These are phyloP conservation scores for Notothenia rossii DNA, from an alignment of 2,113 vertebrate genomes.

Conservation along the genomic window DNA sequence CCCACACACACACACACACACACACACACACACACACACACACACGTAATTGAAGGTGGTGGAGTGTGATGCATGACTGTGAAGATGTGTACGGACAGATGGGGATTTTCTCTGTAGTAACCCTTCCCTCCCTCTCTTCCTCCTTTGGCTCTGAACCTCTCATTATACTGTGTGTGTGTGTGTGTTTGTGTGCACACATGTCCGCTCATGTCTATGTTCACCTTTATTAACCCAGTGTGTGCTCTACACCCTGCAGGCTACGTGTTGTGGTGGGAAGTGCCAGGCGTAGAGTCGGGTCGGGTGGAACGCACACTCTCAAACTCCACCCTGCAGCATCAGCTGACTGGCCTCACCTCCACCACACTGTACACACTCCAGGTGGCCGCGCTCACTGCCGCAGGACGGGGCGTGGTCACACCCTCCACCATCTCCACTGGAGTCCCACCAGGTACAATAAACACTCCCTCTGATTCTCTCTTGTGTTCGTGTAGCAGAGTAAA, in stretches of 20 bases:
- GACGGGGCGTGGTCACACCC: conserved; percentile 86
- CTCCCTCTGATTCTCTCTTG: not conserved
- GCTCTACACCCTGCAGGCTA: conserved; percentile 84
- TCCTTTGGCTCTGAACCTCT: conserved; percentile 27
- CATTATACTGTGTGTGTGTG: conserved; percentile 19
- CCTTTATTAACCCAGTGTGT: conserved; percentile 51
- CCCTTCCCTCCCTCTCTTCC: conserved; percentile 15
- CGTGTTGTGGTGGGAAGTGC: conserved; percentile 91
- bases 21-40: conserved; percentile 26
- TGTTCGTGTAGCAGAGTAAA: conserved; percentile 57
- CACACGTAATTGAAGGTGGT: conserved; percentile 47
- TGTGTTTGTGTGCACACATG: conserved; percentile 20
- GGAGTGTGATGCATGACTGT: conserved; percentile 75
- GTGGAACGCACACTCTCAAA: conserved; percentile 85
- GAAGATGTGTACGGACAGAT: conserved; percentile 72
- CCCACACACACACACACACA: not conserved
- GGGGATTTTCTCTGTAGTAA: conserved; percentile 54
- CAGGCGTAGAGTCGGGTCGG: conserved; percentile 85
- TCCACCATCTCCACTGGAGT: conserved; percentile 96
- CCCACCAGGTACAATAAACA: conserved; percentile 89
- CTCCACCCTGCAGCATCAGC: conserved; percentile 89
- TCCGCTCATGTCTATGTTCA: conserved; percentile 33
- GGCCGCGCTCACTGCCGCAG: conserved; percentile 87
- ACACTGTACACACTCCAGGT: conserved; percentile 93
- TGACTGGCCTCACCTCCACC: conserved; percentile 91